phyloP scores from a whole-genome alignment of 2,888 invertebrate genomes.

The Brachyopa scutellaris region DNA sequence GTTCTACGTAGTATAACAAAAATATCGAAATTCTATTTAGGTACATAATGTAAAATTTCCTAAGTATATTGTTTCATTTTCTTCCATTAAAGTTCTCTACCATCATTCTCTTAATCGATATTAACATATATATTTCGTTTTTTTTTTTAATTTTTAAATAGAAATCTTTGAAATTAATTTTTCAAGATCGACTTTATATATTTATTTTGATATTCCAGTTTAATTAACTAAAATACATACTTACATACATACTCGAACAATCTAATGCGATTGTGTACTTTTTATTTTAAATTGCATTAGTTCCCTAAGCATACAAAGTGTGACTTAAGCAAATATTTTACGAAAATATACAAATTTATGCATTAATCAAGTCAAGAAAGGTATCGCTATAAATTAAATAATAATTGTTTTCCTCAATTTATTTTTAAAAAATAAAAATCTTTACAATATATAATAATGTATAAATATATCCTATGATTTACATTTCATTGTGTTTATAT shows the following conservation, averaged over 20 bases:
- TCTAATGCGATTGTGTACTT: constrained; percentile 33
- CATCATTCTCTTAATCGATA: constrained; percentile 41
- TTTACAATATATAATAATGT: constrained; percentile 29
- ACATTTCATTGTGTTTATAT: constrained; percentile 59
- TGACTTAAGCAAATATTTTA: constrained; percentile 42
- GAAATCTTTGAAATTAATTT: constrained; percentile 43
- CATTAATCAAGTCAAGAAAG: constrained; percentile 45
- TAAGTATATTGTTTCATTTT: constrained; percentile 47
- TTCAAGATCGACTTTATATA: constrained; percentile 49
- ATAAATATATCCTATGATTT: constrained; percentile 59
- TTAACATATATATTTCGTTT: constrained; percentile 42
- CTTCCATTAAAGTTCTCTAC: constrained; percentile 51
- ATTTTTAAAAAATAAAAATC: constrained; percentile 27
- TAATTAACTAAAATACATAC: constrained; percentile 10
- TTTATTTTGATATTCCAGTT: constrained; percentile 13
- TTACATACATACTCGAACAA: too few species aligned
- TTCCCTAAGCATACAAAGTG: constrained; percentile 48
- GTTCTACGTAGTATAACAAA: constrained; percentile 64
- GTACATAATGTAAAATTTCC: constrained; percentile 72
- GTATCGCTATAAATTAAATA: constrained; percentile 46
- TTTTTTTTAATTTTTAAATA: constrained; percentile 22
- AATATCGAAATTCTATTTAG: constrained; percentile 73
- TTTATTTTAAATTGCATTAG: constrained; percentile 53
- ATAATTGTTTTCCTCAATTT: constrained; percentile 22
- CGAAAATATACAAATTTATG: constrained; percentile 33